A percentile compares a stretch with the other conserved stretches of the same genome.
phyloP scores from a whole-genome alignment of 2,797 vertebrate genomes.

The Pipistrellus kuhlii region DNA sequence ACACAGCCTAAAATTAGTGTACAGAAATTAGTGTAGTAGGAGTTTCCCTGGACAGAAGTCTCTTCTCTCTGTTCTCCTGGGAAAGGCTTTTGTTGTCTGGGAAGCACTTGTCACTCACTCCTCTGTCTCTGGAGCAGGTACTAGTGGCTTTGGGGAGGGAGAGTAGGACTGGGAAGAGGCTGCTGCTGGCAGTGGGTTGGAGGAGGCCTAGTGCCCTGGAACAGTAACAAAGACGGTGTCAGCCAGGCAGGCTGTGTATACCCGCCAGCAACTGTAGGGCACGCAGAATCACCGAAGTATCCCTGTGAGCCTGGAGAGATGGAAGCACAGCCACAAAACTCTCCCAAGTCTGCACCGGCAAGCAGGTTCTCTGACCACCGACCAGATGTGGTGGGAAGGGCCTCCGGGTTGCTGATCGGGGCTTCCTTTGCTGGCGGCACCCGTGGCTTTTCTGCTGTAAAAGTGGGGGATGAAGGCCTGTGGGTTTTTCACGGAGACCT shows the following conservation, averaged over 20 bases:
- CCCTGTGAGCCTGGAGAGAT: neutral
- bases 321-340: neutral
- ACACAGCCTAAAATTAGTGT: neutral
- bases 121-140: slow-evolving; percentile 30
- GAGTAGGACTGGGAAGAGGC: neutral
- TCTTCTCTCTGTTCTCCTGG: neutral
- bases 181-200: neutral
- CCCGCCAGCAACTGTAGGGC: neutral
- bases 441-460: neutral
- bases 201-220: neutral
- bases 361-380: neutral
- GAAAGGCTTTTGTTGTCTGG: slow-evolving; percentile 58
- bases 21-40: neutral
- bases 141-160: neutral
- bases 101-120: slow-evolving; percentile 58
- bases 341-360: neutral
- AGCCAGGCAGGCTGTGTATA: neutral
- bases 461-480: neutral
- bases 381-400: neutral
- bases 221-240: slow-evolving; percentile 37
- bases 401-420: neutral
- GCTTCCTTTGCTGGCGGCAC: neutral
- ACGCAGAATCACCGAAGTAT: neutral
- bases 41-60: neutral
- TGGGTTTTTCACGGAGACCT: neutral